Base-by-base conservation (phyloP, 2,797 vertebrate genomes). In the Pipistrellus pipistrellus region DNA sequence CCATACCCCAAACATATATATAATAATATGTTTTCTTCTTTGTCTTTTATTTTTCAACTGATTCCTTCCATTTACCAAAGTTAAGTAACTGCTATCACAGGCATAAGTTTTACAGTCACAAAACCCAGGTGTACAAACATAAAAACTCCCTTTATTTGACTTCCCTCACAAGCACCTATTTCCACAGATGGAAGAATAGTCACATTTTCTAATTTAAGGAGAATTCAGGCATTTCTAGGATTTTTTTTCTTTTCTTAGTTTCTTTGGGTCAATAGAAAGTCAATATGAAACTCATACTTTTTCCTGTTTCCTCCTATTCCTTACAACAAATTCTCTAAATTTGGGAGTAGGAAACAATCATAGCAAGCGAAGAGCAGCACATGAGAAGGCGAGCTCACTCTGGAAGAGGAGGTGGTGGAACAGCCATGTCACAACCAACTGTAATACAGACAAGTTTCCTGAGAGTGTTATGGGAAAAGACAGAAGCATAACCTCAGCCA, bases 141-240 rank as follows among this genome's bases (percentile, higher is more conserved):
- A 25, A 83, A 87, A 91, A 57, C 32, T 75, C 23, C 57, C 27
- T 93, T 88, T 86, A 69, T 71, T 46, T 91, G 51, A 62, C 73
- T 83, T 68, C 18, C 17, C 48, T 93, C 66, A 38, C 10, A 91
- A 71, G 44, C 12, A 21, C 14, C 48, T 30, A 88, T 46, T 85
- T 32, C 44, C 59, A 76, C n/a, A 94, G n/a, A 85, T 48, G 46
- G 48, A 72, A 86, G 30, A 90, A 59, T 27, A 78, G 11, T 32
- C 77, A 73, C 66, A 38, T 81, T 48, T 72, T 82, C 18, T 71
- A 72, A 51, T 27, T 90, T n/a, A 72, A 77, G 46, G 85, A 77
- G 66, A 46, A 93, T 35, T 25, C 9, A 14, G 23, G 18, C 35
- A 13, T 59, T 35, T 68, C 12, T 55, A 55, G 12, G 17, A 62